Evolutionary conservation across 1,140 invertebrate species (phyloP).

Genomic region (roundworm (Caenorhabditis elegans)): WBcel235 BX284602.5:4412501-4413000

Average conservation of each 20-base stretch:
- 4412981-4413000: neutral
- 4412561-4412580: too few species aligned
- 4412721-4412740: neutral
- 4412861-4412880: neutral
- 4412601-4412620: too few species aligned
- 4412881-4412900: neutral
- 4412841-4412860: too few species aligned
- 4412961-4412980: too few species aligned
- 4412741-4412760: neutral
- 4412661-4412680: neutral
- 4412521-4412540: neutral
- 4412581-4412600: too few species aligned
- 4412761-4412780: neutral
- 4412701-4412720: slow-evolving; percentile 3
- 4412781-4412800: neutral
- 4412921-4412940: neutral
- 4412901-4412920: neutral
- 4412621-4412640: neutral
- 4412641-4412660: neutral
- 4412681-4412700: neutral
- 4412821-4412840: neutral
- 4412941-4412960: too few species aligned
- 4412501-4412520: neutral
- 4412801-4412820: neutral
- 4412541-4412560: too few species aligned